phyloP scores from a whole-genome alignment of 1,140 invertebrate genomes.

The Ctenoplectra terminalis region DNA sequence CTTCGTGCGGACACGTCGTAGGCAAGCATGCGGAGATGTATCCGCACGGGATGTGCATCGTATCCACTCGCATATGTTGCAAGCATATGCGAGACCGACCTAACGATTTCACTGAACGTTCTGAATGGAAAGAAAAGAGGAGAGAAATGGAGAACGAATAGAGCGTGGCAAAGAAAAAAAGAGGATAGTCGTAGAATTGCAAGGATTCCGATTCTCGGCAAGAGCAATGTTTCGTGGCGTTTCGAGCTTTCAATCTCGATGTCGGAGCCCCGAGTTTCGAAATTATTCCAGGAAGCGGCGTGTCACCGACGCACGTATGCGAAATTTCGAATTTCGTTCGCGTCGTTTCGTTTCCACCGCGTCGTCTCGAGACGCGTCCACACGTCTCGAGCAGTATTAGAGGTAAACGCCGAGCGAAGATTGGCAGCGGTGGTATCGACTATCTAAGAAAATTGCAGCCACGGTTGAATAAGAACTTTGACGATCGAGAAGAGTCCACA shows the following conservation, averaged over 20 bases:
- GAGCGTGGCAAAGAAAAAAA: background rate
- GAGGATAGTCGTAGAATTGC: too few species aligned
- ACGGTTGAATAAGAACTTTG: background rate
- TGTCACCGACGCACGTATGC: background rate
- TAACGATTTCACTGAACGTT: slow-evolving; percentile 6
- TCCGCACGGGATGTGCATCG: slow-evolving; percentile 24
- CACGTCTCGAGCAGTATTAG: background rate
- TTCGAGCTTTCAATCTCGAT: background rate
- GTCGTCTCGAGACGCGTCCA: background rate
- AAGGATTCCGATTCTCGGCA: background rate
- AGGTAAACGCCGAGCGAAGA: slow-evolving; percentile 10
- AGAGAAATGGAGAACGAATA: background rate
- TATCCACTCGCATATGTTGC: slow-evolving; percentile 22
- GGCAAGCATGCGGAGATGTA: slow-evolving; percentile 26
- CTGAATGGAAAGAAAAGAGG: background rate
- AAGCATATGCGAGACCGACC: background rate
- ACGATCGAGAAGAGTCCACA: background rate
- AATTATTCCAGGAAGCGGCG: slow-evolving; percentile 1
- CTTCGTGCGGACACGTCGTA: slow-evolving; percentile 16
- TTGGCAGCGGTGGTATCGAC: slow-evolving; percentile 25
- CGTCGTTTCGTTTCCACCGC: background rate
- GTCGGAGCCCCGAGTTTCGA: background rate
- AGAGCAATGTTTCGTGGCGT: background rate
- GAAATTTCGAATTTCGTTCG: slow-evolving; percentile 23
- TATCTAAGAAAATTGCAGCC: slow-evolving; percentile 24